Evolutionary conservation across 2,797 vertebrate genomes (phyloP).

Genomic region (Pristis pectinata): DNA sequence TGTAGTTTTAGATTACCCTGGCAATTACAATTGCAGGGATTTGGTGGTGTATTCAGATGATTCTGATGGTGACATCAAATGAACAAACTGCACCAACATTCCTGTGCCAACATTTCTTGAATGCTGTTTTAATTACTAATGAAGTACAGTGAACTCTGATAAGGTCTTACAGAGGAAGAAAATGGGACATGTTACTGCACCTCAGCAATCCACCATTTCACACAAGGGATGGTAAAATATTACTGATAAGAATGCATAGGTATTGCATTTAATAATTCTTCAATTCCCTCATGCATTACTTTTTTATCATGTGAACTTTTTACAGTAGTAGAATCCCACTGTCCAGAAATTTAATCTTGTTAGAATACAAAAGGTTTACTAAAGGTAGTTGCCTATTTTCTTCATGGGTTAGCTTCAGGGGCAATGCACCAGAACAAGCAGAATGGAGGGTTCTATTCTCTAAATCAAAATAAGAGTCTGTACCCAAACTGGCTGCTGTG

Average conservation of each 20-base stretch:
- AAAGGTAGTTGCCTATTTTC: too few species aligned
- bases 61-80: background rate
- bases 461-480: too few species aligned
- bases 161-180: background rate
- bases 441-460: background rate
- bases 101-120: background rate
- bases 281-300: background rate
- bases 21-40: background rate
- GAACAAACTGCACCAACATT: background rate
- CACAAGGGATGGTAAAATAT: background rate
- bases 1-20: background rate
- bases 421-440: background rate
- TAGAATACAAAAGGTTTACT: background rate
- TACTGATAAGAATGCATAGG: background rate
- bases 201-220: background rate
- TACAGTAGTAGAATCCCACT: background rate
- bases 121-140: background rate
- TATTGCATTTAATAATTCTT: background rate
- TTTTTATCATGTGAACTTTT: background rate
- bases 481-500: too few species aligned
- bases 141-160: background rate
- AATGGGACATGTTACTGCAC: background rate
- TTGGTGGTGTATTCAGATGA: background rate
- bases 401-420: too few species aligned
- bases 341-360: background rate